phyloP scores from a whole-genome alignment of 2,888 invertebrate species.

The Epinotia ramella region DNA sequence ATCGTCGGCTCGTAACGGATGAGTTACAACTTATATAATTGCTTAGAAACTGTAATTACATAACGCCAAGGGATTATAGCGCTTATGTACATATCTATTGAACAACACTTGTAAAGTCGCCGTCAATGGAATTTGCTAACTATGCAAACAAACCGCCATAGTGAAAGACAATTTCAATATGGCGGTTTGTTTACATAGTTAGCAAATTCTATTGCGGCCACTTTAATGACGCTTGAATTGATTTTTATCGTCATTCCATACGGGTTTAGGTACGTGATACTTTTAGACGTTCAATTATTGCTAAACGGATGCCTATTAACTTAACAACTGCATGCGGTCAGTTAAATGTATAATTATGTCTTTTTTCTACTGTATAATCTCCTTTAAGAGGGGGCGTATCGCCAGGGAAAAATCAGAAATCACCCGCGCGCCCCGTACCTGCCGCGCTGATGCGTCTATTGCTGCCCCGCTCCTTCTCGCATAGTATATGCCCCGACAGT shows the following conservation, averaged over 20 bases:
- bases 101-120: neutral
- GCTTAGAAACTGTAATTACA: slow-evolving; percentile 3
- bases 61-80: slow-evolving; percentile 6
- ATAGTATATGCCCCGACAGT: no score
- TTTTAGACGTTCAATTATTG: slow-evolving; percentile 28
- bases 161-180: no score
- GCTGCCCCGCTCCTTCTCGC: no score
- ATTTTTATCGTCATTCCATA: slow-evolving; percentile 27
- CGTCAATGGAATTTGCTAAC: no score
- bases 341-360: slow-evolving; percentile 12
- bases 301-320: slow-evolving; percentile 28
- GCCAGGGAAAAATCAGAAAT: no score
- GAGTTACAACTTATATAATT: slow-evolving; percentile 7
- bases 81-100: neutral
- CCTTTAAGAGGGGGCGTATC: no score
- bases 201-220: no score
- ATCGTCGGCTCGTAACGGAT: neutral
- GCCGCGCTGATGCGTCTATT: no score
- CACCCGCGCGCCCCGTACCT: no score
- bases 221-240: neutral
- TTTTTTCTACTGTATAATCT: slow-evolving; percentile 1
- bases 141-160: no score
- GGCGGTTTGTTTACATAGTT: no score
- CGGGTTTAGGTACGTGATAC: slow-evolving; percentile 17
- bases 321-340: slow-evolving; percentile 24